Conservation (phyloP, 2,797 vertebrate genomes). For the Sebastes goodei region DNA sequence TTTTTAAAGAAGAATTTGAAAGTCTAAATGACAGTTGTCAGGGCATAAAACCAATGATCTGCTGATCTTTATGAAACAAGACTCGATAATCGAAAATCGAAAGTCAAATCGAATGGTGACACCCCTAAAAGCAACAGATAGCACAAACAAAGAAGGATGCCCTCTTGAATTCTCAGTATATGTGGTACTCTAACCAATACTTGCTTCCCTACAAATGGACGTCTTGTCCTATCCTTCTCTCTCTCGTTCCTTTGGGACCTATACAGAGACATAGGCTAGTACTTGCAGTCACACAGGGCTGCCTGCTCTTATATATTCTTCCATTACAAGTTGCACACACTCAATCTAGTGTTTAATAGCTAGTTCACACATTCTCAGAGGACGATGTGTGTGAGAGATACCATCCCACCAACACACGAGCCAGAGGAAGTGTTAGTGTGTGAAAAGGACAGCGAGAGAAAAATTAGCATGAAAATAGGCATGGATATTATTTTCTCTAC, state of each 20-base stretch:
- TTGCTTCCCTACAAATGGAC: background rate
- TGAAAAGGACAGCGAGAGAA: background rate
- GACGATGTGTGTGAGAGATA: background rate
- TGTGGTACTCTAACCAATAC: background rate
- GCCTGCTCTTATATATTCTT: background rate
- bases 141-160: background rate
- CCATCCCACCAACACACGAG: constrained; percentile 18
- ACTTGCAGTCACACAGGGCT: background rate
- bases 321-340: background rate
- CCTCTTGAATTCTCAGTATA: background rate
- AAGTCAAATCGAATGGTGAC: no score
- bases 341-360: background rate
- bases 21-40: no score
- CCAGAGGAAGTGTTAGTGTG: background rate
- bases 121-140: background rate
- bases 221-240: background rate
- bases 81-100: no score
- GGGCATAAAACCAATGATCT: no score
- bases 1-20: no score
- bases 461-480: background rate
- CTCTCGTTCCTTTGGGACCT: background rate
- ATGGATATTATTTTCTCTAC: background rate
- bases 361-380: constrained; percentile 3
- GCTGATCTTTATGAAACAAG: no score
- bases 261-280: background rate